Evolutionary conservation across 1,140 invertebrate genomes (phyloP), one percentile per base, ranked within the genome.

Genomic region (Dendroctonus valens): DNA sequence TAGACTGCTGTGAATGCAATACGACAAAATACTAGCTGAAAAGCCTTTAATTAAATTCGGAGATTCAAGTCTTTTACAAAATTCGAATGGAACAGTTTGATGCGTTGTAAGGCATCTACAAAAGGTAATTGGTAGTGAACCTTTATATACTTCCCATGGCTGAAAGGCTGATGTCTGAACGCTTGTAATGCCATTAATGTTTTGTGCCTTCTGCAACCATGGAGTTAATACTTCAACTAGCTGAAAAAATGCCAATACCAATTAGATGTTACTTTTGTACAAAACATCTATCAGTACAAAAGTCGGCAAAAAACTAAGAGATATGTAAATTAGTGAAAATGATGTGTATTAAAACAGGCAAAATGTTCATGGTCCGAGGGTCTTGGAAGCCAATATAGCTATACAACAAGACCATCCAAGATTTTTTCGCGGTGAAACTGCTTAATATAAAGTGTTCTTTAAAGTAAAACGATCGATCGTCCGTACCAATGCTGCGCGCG

Each of bases 41-140:
- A 76, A 57, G 11, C 73, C 73, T 52, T 70, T 66, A n/a, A 76
- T 50, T 55, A 75, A 52, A 63, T 76, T 76, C 12, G 75, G 75
- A 8, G 69, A 50, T 65, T 74, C 66, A 26, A 76, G 67, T 64
- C 67, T 68, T 14, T 60, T 46, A 58, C 55, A 65, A 51, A 61
- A 66, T 59, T 67, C 63, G 41, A 41, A 54, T 50, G 55, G 61
- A 7, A 58, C 59, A n/a, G 39, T 63, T 41, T 52, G 46, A 41
- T 62, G 41, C 44, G 55, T 70, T 9, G 71, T 70, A 8, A 73
- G 59, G 15, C 41, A 68, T 42, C 66, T 65, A 11, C 72, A 67
- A 14, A 74, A 59, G 39, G 63, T 69, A 40, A 62, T 50, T 38
- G 52, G 26, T 11, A 59, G 59, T 26, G 48, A 38, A 7, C 11